These are phyloP conservation scores for Actinia equina DNA, from an alignment of 64 coral and sea anemone genomes.

Conservation along the genomic window DNA sequence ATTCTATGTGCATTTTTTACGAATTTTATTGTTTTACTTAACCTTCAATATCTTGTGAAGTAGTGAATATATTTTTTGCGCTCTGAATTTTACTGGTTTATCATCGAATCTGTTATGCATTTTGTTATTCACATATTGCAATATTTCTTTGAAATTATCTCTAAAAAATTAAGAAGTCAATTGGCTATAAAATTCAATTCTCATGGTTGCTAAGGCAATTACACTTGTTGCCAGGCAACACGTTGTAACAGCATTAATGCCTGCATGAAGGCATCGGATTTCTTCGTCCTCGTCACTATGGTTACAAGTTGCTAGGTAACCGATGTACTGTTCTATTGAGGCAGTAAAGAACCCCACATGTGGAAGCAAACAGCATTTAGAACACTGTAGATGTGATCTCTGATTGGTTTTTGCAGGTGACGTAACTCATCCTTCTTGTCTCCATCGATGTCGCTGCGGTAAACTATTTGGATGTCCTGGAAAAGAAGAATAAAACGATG, in stretches of 20 bases:
- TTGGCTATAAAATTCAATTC: no score
- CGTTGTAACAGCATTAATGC: slow-evolving; percentile 24
- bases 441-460: slow-evolving; percentile 19
- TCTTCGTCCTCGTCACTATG: background rate
- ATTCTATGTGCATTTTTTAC: no score
- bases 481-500: background rate
- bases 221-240: background rate
- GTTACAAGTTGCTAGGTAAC: background rate
- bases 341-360: slow-evolving; percentile 63
- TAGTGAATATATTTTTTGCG: no score
- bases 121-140: no score
- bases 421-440: background rate
- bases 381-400: slow-evolving; percentile 73
- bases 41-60: no score
- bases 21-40: no score
- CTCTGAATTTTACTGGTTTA: no score
- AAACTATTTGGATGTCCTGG: slow-evolving; percentile 56
- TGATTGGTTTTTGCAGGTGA: slow-evolving; percentile 14
- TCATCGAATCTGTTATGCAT: no score
- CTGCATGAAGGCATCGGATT: background rate
- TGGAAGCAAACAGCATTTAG: slow-evolving; percentile 79
- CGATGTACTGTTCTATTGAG: background rate
- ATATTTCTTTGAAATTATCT: no score
- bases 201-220: background rate
- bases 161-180: no score